These are phyloP conservation scores for Progne subis DNA, from an alignment of 2,113 vertebrate species.

Conservation along the genomic window DNA sequence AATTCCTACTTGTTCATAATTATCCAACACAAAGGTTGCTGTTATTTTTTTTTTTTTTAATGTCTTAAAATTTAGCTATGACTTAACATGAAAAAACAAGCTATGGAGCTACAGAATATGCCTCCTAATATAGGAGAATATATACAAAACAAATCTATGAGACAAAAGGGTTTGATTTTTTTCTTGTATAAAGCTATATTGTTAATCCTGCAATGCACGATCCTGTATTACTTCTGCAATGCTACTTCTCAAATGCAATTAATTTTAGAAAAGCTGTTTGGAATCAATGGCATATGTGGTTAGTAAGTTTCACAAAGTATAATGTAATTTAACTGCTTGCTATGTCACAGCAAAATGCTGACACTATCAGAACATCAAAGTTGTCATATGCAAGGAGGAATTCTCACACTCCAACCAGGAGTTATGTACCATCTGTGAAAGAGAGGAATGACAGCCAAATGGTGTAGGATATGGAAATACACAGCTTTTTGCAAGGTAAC, in stretches of 20 bases:
- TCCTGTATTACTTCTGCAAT: neutral
- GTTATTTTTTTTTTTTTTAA: neutral
- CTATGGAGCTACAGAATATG: neutral
- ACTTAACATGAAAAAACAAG: neutral
- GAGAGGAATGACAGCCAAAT: neutral
- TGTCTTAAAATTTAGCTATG: neutral
- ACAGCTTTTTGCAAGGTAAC: neutral
- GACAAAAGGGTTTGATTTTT: neutral
- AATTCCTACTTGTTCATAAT: neutral
- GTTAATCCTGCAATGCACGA: neutral
- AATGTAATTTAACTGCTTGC: neutral
- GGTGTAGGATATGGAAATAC: neutral
- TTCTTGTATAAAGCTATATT: neutral
- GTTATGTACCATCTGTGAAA: conserved; percentile 1
- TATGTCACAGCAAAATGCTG: conserved; percentile 17
- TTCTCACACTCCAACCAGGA: neutral
- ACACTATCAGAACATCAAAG: neutral
- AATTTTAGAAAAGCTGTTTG: neutral
- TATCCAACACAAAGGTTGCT: neutral
- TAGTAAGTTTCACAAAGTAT: neutral
- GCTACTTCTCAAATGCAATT: neutral
- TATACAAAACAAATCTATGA: neutral
- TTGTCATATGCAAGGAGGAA: neutral
- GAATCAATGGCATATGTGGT: neutral
- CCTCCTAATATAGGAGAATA: neutral